Percentiles rank a stretch among this genome's conserved stretches.
Evolutionary conservation across 1,140 invertebrate genomes (phyloP).

Genomic region (Steinernema khuongi): DNA sequence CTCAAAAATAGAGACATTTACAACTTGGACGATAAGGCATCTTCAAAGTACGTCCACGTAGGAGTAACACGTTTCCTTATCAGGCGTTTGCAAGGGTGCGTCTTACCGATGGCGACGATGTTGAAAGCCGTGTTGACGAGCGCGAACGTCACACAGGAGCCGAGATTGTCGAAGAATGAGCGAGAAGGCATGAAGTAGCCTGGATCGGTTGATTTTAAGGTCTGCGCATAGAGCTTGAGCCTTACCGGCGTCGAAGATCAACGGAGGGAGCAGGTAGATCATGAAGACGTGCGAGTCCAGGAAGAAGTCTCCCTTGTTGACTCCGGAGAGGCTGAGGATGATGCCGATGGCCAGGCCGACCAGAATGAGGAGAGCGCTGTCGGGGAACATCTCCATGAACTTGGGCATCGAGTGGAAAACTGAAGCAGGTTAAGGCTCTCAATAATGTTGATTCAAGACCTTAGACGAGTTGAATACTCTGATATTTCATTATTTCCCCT

Average conservation of each 20-base stretch:
- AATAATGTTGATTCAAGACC: background rate
- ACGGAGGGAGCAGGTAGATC: constrained; percentile 60
- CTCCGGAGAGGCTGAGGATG: constrained; percentile 33
- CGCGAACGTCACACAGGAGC: constrained; percentile 88
- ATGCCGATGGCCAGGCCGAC: constrained; percentile 39
- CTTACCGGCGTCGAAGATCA: constrained; percentile 64
- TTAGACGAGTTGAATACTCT: background rate
- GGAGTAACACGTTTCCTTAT: background rate
- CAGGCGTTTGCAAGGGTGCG: background rate
- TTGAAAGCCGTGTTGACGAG: constrained; percentile 68
- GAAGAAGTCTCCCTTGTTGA: constrained; percentile 42
- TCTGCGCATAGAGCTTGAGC: background rate
- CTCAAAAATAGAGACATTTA: constrained; percentile 33
- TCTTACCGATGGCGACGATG: constrained; percentile 52
- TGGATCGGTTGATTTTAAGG: constrained; percentile 22
- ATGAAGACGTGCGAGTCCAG: constrained; percentile 45
- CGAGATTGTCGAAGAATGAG: constrained; percentile 88
- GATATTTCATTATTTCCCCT: background rate
- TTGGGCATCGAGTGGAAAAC: constrained; percentile 36
- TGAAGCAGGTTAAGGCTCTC: constrained; percentile 10
- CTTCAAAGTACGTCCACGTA: background rate
- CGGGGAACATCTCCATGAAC: constrained; percentile 39
- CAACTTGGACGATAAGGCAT: constrained; percentile 3
- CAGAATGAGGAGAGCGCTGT: constrained; percentile 40
- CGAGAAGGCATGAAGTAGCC: constrained; percentile 92